A percentile compares a stretch with the other conserved stretches of the same genome.
Evolutionary conservation across 1,140 invertebrate species (phyloP).

Genomic region (Pseudomyrmex sp.): DNA sequence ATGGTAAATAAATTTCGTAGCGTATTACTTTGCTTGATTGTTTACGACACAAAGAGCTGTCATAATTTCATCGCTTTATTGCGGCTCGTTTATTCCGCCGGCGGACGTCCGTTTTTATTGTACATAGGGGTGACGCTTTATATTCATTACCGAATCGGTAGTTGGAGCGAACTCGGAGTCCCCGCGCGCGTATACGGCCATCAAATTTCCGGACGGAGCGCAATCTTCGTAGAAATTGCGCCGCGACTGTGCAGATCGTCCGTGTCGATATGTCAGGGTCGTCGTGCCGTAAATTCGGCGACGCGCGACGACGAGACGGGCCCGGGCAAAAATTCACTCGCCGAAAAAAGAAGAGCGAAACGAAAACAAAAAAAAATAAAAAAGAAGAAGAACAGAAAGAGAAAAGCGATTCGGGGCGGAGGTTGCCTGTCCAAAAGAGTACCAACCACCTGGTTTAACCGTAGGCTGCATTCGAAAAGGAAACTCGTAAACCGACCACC

Average conservation of each 20-base stretch:
- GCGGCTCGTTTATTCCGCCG: constrained; percentile 4
- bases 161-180: not conserved
- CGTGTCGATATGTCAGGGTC: constrained; percentile 31
- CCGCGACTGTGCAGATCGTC: constrained; percentile 20
- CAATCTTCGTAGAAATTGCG: constrained; percentile 27
- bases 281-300: constrained; percentile 23
- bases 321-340: constrained; percentile 22
- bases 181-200: not conserved
- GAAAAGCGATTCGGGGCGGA: constrained; percentile 49
- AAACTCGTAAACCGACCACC: constrained; percentile 75
- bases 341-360: not conserved
- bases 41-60: not conserved
- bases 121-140: not conserved
- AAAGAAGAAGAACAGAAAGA: not conserved
- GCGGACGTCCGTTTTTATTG: constrained; percentile 15
- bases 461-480: constrained; percentile 56
- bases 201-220: constrained; percentile 19
- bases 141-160: constrained; percentile 34
- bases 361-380: not conserved
- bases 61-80: constrained; percentile 36
- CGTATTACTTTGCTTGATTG: not conserved
- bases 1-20: constrained; percentile 1
- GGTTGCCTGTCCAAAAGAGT: constrained; percentile 13
- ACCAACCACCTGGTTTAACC: constrained; percentile 62
- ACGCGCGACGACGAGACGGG: constrained; percentile 16